Evolutionary conservation across 2,113 vertebrate genomes (phyloP), one percentile per base, ranked within the genome.

Genomic region (Corydoras maculifer): DNA sequence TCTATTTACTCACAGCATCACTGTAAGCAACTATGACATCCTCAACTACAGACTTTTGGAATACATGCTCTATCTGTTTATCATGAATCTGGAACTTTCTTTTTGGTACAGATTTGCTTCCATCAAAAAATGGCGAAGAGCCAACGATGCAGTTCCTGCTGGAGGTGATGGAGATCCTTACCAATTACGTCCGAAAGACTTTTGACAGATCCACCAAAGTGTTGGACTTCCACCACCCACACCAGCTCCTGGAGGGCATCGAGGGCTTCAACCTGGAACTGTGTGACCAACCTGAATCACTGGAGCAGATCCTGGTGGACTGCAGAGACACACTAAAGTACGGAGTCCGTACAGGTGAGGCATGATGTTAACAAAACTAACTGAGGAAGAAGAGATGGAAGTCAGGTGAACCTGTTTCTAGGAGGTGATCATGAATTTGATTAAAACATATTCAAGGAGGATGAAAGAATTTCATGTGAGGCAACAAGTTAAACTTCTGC

Each of bases 141-240:
- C 92, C 93, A 35, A 99, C 97, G 0, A 90, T 94, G 69, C 96
- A 99, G 84, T 99, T 99, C 78, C 81, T 99, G 8, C 70, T 99
- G 80, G 97, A 99, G 75, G 89, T 98, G 55, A 92, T 98, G 43
- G 97, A 99, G 79, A 99, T 98, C 72, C 95, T 99, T 63, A 93
- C 97, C 75, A 97, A 92, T 78, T 98, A 99, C 4, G 91, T 99
- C 77, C 91, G 85, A 83, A 99, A 99, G 87, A 98, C 97, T 0
- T 99, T 99, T 9, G 97, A 99, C 75, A 91, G 97, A 72, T 98
- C 95, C 83, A 98, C 96, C 78, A 99, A 99, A 86, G 96, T 99
- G 59, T 83, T 99, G 86, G 97, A 99, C 79, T 99, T 99, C 82
- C 96, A 99, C 68, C 97, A 99, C 70, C 96, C 97, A 0, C 97